Percentiles rank a stretch among this genome's conserved stretches.
phyloP scores from a whole-genome alignment of 2,888 invertebrate genomes.

The Steromphala cineraria region DNA sequence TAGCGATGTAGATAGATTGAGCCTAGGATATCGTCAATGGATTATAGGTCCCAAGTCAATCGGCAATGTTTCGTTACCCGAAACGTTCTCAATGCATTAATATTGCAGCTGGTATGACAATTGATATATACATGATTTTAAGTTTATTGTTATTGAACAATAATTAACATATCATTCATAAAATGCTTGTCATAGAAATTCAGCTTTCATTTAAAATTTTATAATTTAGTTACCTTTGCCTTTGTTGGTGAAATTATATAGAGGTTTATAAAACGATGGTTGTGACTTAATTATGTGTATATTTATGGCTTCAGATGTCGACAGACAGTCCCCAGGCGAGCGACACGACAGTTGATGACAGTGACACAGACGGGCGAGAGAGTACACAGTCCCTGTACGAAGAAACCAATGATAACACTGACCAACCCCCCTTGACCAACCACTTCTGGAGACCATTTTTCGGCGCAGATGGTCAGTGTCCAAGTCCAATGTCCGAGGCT shows the following conservation, averaged over 20 bases:
- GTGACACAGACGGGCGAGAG: slow-evolving; percentile 2
- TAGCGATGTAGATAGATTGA: too few species aligned
- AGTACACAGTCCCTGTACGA: neutral
- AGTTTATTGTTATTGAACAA: too few species aligned
- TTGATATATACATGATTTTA: too few species aligned
- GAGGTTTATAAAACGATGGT: neutral
- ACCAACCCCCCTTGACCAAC: neutral
- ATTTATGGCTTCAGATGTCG: slow-evolving; percentile 6
- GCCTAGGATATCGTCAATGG: too few species aligned
- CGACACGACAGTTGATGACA: slow-evolving; percentile 23
- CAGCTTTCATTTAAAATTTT: too few species aligned
- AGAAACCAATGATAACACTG: neutral
- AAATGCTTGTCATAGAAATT: too few species aligned
- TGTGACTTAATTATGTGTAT: too few species aligned
- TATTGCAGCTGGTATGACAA: neutral
- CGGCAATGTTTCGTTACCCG: neutral
- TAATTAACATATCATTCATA: too few species aligned
- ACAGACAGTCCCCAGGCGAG: slow-evolving; percentile 15
- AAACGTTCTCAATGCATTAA: neutral
- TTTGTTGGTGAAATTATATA: neutral
- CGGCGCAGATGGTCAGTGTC: neutral
- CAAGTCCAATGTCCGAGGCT: neutral
- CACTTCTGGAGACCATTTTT: slow-evolving; percentile 1
- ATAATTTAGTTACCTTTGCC: too few species aligned
- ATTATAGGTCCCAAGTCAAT: too few species aligned